phyloP scores from a whole-genome alignment of 2,888 invertebrate genomes.

The Halictus quadricinctus region DNA sequence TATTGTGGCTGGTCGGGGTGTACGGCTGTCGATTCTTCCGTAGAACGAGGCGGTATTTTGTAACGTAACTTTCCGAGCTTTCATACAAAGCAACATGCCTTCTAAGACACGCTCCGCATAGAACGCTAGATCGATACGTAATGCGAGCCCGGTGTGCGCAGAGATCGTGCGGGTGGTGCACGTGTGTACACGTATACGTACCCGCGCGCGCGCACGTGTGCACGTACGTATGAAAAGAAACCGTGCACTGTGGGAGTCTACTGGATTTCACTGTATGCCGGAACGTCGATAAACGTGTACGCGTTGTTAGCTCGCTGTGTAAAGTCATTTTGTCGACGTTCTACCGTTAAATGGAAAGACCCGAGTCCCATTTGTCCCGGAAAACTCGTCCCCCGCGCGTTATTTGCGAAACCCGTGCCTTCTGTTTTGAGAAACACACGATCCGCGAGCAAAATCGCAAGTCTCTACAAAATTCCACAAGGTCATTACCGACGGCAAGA shows the following conservation, averaged over 20 bases:
- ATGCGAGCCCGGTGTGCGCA: conserved; percentile 15
- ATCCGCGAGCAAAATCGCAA: neutral
- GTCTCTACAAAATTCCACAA: neutral
- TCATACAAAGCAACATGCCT: conserved; percentile 32
- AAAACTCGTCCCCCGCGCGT: neutral
- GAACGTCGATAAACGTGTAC: conserved; percentile 8
- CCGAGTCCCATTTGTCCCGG: neutral
- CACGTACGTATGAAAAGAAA: conserved; percentile 11
- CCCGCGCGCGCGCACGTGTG: neutral
- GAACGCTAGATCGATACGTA: conserved; percentile 36
- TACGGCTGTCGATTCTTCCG: neutral
- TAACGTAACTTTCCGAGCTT: conserved; percentile 32
- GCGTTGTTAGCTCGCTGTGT: conserved; percentile 9
- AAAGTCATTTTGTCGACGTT: conserved; percentile 12
- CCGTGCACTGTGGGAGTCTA: neutral
- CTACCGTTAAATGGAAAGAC: conserved; percentile 4
- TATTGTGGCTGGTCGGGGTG: neutral
- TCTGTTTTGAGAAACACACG: neutral
- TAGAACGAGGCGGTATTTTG: conserved; percentile 5
- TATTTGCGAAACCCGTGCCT: neutral
- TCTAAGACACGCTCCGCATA: conserved; percentile 16
- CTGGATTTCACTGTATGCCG: neutral
- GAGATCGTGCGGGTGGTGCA: conserved; percentile 5
- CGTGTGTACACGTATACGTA: too few species aligned
- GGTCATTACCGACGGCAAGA: neutral